Percentiles rank a stretch among this genome's conserved stretches.
phyloP scores from a whole-genome alignment of 1,140 invertebrate genomes.

The Panulirus ornatus region DNA sequence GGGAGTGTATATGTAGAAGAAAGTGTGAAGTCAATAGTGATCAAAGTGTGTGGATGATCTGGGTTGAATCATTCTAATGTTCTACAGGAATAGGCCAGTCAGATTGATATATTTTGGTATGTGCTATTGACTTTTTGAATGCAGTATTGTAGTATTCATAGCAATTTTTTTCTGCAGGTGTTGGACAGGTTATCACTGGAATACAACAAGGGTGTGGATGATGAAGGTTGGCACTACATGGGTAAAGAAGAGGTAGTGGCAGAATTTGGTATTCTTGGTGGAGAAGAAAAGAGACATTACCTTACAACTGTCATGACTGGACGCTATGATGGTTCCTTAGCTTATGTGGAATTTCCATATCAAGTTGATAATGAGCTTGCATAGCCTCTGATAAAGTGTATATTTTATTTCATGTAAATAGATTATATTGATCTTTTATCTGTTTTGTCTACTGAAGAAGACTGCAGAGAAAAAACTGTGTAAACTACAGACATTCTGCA shows the following conservation, averaged over 20 bases:
- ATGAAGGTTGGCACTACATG: not conserved
- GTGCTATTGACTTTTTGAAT: not conserved
- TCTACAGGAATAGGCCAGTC: no score
- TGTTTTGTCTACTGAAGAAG: no score
- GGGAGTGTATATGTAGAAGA: no score
- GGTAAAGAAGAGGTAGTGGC: not conserved
- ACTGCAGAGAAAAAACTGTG: no score
- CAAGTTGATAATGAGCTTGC: not conserved
- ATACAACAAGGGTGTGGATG: not conserved
- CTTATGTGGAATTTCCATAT: not conserved
- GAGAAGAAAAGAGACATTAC: slow-evolving; percentile 43
- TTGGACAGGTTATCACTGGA: not conserved
- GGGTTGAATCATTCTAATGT: no score
- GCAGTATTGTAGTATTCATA: not conserved
- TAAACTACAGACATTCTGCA: no score
- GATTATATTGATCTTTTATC: no score
- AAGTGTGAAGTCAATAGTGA: no score
- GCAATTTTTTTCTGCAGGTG: not conserved
- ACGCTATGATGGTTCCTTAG: slow-evolving; percentile 1
- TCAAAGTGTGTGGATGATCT: no score
- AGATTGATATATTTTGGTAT: not conserved
- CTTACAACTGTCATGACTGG: slow-evolving; percentile 38
- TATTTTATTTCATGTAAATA: no score
- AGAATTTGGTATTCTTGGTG: slow-evolving; percentile 30
- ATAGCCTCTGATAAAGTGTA: no score